Conservation (phyloP, 92 coral and sea anemone species). For the Parazoanthus darwini region DNA sequence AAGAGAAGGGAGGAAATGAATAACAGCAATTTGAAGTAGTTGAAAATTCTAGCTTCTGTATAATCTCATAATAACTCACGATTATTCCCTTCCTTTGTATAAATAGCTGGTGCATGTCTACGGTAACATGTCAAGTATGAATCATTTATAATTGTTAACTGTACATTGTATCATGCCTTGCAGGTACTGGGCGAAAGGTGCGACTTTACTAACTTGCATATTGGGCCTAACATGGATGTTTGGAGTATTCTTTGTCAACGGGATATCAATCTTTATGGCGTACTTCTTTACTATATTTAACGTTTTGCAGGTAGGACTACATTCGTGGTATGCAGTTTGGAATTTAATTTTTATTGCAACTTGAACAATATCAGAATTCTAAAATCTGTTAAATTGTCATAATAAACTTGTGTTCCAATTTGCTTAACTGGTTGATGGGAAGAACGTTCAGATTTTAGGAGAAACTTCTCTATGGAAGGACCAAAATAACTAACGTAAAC, state of each 20-base stretch:
- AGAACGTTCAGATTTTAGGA: not conserved
- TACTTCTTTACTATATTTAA: slow-evolving; percentile 84
- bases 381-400: not conserved
- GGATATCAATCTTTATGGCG: slow-evolving; percentile 84
- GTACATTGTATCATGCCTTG: not conserved
- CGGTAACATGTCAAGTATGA: no score
- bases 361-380: not conserved
- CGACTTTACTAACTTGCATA: slow-evolving; percentile 79
- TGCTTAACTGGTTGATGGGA: not conserved
- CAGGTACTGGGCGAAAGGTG: slow-evolving; percentile 94
- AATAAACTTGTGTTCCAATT: not conserved
- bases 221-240: slow-evolving; percentile 87
- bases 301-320: slow-evolving; percentile 64
- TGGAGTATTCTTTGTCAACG: slow-evolving; percentile 85
- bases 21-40: not conserved
- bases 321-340: not conserved
- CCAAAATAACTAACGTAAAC: not conserved
- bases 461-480: not conserved
- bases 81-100: no score
- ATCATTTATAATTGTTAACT: not conserved
- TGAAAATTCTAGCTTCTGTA: no score
- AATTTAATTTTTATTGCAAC: no score
- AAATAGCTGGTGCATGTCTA: no score
- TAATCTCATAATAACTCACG: no score
- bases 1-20: not conserved